Base-by-base conservation (phyloP, 2,797 vertebrate genomes). In the Cossypha caffra region DNA sequence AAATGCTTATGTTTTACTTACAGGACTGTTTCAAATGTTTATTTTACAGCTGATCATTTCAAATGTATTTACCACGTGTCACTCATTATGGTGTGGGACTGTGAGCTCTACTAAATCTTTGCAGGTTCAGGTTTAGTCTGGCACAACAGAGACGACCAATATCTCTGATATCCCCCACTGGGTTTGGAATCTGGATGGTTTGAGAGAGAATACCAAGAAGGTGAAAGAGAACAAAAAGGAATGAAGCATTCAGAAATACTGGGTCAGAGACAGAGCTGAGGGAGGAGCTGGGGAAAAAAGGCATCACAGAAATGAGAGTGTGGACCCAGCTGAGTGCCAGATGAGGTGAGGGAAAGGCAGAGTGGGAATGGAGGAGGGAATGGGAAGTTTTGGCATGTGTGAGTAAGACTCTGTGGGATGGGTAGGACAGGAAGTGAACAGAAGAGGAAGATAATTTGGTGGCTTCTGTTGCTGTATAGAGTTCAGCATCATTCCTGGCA, bases 401-500 rank as follows among this genome's bases (percentile, higher is more conserved):
- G 63, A 82, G 25, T 10, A 31, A 64, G 29, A 12, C 11, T 61
- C 28, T 0, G 0, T 50, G 42, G 54, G 50, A 40, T 45, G 23
- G 10, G 28, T 43, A 33, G 62, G 45, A 67, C 29, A 59, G 55
- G 23, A 76, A 13, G 10, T 16, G 64, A 58, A 50, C 0, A 59
- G 72, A 83, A 38, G 19, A 67, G 11, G 12, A 37, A 73, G 55
- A 33, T n/a, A 55, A 69, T 31, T 50, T 37, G 19, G 31, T 54
- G 38, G 33, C 28, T 83, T 25, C 31, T 69, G 16, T 59, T 62
- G n/a, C 52, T 77, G 29, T 71, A 24, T 24, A 45, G 68, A 51
- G 61, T 80, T 71, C 64, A 74, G 42, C 40, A 54, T 47, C 3
- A 33, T 80, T 93, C 71, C 61, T 90, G 57, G 40, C 67, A 82